Conservation (phyloP, 2,888 invertebrate species). For the Erebia palarica region DNA sequence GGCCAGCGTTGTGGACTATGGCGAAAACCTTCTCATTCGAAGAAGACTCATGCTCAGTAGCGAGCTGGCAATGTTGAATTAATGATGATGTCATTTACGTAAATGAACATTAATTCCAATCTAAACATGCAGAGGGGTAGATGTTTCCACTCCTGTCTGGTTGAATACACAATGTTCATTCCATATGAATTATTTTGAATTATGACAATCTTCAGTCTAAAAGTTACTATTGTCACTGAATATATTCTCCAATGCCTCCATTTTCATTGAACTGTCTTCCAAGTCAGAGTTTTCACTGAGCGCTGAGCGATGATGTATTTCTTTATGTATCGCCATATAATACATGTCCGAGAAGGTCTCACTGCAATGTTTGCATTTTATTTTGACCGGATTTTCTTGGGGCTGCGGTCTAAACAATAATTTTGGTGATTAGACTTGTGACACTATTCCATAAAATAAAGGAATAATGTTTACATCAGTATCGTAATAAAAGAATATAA, state of each 20-base stretch:
- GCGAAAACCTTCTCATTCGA: too few species aligned
- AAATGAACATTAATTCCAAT: too few species aligned
- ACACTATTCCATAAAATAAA: background rate
- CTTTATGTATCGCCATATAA: conserved; percentile 58
- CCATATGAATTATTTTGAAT: background rate
- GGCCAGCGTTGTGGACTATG: too few species aligned
- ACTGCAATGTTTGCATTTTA: conserved; percentile 47
- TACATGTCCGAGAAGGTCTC: conserved; percentile 52
- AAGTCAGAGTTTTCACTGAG: conserved; percentile 34
- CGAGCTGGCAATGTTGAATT: too few species aligned
- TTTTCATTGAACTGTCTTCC: conserved; percentile 23
- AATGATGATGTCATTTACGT: too few species aligned
- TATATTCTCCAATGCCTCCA: conserved; percentile 28
- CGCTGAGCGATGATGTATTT: conserved; percentile 49
- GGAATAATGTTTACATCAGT: too few species aligned
- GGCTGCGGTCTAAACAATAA: conserved; percentile 35
- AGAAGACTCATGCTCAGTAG: too few species aligned
- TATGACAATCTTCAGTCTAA: background rate
- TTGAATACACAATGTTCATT: too few species aligned
- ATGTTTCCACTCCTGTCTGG: too few species aligned
- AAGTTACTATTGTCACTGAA: conserved; percentile 19
- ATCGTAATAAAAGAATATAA: too few species aligned
- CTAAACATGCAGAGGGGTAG: too few species aligned
- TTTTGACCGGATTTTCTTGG: conserved; percentile 26
- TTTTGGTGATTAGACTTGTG: background rate